Evolutionary conservation across 2,797 vertebrate species (phyloP), one percentile per base, ranked within the genome.

Genomic region (Catostomus latipinnis): DNA sequence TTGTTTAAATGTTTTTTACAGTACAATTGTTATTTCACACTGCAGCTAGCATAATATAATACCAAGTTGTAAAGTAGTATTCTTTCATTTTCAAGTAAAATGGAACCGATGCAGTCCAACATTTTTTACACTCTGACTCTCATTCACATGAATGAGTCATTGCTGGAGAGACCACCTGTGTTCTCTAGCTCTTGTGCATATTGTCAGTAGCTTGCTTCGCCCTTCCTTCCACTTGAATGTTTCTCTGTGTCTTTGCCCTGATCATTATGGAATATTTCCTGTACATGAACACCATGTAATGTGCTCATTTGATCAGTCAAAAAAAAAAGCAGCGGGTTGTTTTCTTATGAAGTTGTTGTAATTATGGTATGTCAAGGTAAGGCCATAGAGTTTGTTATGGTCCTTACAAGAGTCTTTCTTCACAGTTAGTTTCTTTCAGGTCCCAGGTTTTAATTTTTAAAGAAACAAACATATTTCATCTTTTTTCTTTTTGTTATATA

Each of bases 171-270:
- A 34, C 34, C 34, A 3, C 34, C 34, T 34, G 34, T 34, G 34
- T 34, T 34, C 34, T 60, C 9, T 43, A 49, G 82, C 80, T 89
- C 90, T 87, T 90, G 90, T 91, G 90, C 86, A 87, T 91, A 90
- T 90, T 89, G 88, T 92, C 87, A 90, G 87, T 84, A 86, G 85
- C 86, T 91, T 89, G 92, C 90, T 87, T 87, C 89, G 88, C 87
- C 87, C 91, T 92, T 91, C 90, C 91, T 94, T 93, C 91, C 92
- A 92, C 91, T 91, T 89, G 85, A 93, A 77, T 78, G 87, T 87
- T 86, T 86, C 89, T 85, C 89, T 90, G 89, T 92, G 89, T 80
- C 76, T 84, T 84, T 71, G 66, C 46, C 68, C 61, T 62, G 73
- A 54, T 71, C 61, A 72, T 73, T 66, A 50, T 81, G 74, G 43